Percentiles rank a stretch among this genome's conserved stretches.
Evolutionary conservation across 1,140 invertebrate genomes (phyloP).

Genomic region (Drosophila truncata): DNA sequence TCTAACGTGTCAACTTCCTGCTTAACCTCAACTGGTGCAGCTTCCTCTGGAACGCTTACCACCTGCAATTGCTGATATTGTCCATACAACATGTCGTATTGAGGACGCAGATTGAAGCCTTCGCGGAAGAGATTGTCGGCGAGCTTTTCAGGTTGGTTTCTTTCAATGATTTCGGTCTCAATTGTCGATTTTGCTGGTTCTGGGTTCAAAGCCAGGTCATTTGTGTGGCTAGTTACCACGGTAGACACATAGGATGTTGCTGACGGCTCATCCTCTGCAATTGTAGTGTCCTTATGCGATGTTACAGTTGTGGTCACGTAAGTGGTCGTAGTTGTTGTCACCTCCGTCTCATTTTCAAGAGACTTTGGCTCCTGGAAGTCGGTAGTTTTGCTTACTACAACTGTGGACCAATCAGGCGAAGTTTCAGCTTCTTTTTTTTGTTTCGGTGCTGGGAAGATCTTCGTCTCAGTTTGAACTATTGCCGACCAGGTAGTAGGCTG

Average conservation of each 20-base stretch:
- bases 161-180: constrained; percentile 12
- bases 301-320: constrained; percentile 79
- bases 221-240: constrained; percentile 60
- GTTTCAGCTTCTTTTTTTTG: constrained; percentile 9
- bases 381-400: constrained; percentile 74
- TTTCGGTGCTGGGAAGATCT: constrained; percentile 57
- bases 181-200: constrained; percentile 7
- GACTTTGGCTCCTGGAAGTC: constrained; percentile 75
- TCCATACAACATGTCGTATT: constrained; percentile 34
- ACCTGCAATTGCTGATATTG: constrained; percentile 42
- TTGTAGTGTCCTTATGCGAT: constrained; percentile 59
- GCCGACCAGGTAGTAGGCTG: constrained; percentile 83
- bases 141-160: constrained; percentile 13
- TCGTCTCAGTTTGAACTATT: constrained; percentile 76
- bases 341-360: constrained; percentile 25
- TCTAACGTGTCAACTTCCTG: constrained; percentile 37
- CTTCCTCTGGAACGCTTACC: constrained; percentile 14
- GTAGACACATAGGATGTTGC: constrained; percentile 70
- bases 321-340: constrained; percentile 57
- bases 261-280: constrained; percentile 21
- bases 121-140: constrained; percentile 30
- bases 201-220: constrained; percentile 29
- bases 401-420: constrained; percentile 66
- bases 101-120: constrained; percentile 21
- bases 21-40: neutral